phyloP scores from a whole-genome alignment of 1,140 invertebrate genomes.

The Drosophila kikkawai region DNA sequence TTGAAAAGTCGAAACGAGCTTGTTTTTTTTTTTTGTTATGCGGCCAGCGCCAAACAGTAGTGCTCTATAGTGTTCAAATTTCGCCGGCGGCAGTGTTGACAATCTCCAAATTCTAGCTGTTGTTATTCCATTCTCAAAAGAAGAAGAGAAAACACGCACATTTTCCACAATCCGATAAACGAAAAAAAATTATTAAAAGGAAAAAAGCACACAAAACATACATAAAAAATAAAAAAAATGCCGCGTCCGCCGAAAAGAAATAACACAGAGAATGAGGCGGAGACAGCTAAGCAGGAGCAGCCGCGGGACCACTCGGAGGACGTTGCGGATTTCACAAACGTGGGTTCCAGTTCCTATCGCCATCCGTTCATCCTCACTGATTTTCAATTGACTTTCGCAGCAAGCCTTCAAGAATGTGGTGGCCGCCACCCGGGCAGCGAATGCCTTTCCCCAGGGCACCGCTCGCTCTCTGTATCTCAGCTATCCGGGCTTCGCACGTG shows the following conservation, averaged over 20 bases:
- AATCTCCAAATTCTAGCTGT: slow-evolving; percentile 71
- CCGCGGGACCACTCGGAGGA: neutral
- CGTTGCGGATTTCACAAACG: slow-evolving; percentile 55
- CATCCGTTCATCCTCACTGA: neutral
- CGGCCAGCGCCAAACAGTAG: slow-evolving; percentile 6
- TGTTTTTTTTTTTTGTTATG: slow-evolving; percentile 6
- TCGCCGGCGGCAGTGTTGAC: slow-evolving; percentile 62
- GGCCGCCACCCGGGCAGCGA: slow-evolving; percentile 88
- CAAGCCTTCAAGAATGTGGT: slow-evolving; percentile 80
- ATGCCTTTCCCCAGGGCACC: slow-evolving; percentile 89
- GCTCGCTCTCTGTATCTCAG: slow-evolving; percentile 90
- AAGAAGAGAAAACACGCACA: slow-evolving; percentile 77
- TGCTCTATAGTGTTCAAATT: slow-evolving; percentile 42
- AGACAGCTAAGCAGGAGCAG: slow-evolving; percentile 3
- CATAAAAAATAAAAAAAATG: slow-evolving; percentile 17
- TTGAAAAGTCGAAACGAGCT: slow-evolving; percentile 18
- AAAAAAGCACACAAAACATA: slow-evolving; percentile 11
- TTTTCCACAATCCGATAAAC: slow-evolving; percentile 52
- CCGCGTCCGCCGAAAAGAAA: slow-evolving; percentile 43
- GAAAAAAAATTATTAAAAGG: slow-evolving; percentile 23
- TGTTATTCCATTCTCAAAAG: slow-evolving; percentile 53
- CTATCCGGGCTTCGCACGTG: slow-evolving; percentile 89
- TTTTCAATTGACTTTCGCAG: slow-evolving; percentile 22
- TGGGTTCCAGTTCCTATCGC: slow-evolving; percentile 5
- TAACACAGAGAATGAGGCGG: slow-evolving; percentile 5